Evolutionary conservation across 2,113 vertebrate species (phyloP), one percentile per base, ranked within the genome.

Genomic region (Ariopsis seemanni): DNA sequence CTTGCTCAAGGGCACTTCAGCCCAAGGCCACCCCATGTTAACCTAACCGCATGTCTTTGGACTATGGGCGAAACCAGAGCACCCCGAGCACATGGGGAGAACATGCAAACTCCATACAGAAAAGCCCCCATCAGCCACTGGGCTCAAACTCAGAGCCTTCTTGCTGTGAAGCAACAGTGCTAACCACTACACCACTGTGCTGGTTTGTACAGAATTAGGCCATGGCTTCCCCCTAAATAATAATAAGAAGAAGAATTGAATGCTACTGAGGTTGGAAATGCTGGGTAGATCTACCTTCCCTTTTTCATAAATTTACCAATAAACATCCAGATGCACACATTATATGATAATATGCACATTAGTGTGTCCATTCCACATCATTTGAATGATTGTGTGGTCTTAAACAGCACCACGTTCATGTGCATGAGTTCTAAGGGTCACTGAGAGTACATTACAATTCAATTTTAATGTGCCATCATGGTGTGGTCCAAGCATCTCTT

Each of bases 381-480:
- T 14, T 69, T 69, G 18, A 69, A 30, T 30, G 27, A 15, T 17
- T 1, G 27, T 15, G n/a, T 27, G 63, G 34, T 34, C 7, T 72
- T 72, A 34, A 72, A 34, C 17, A 22, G 18, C 71, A 50, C 48
- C 42, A 25, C 8, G 72, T 52, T 20, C 42, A 11, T 75, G 42
- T 20, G 42, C 20, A 5, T 50, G 42, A 50, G 8, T 75, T 75
- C 42, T 6, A 34, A 69, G 4, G n/a, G 27, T 74, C 71, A 48
- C 17, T n/a, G 22, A 50, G 0, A 52, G 4, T 11, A 14, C 34
- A 25, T 57, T 18, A 18, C 17, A 34, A 34, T 81, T 42, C 10
- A 58, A 18, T 81, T 90, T 58, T 85, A 86, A 86, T 48, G 60
- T 77, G 87, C 87, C 88, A 81, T 25, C 30, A 22, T 22, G 4